Base-by-base conservation (phyloP, 2,888 invertebrate genomes). In the Laothoe populi region DNA sequence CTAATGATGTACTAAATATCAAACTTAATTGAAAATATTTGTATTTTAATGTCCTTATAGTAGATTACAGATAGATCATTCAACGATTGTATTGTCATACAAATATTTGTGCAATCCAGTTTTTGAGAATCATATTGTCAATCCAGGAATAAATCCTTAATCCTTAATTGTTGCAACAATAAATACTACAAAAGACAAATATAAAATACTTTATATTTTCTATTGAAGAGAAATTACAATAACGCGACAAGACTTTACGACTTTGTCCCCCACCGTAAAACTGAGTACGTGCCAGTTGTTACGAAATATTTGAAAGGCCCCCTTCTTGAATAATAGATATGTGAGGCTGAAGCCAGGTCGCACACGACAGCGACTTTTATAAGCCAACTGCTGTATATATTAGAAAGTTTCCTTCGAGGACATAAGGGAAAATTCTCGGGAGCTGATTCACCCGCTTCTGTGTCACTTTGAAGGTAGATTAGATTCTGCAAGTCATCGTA, bases 261-360 rank as follows among this genome's bases (percentile, higher is more conserved):
- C 31, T 35, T 53, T 35, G 53, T 53, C 49, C 49, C 49, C 49
- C 49, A 10, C 10, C 26, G 16, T 49, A 49, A 49, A 49, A 49
- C 31, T 26, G 49, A 31, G 35, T 53, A 53, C 53, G 53, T 53
- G 53, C 31, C 53, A 31, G 35, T 53, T 53, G 53, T 53, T 53
- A 35, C 53, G 53, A 53, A 53, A 53, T 53, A 53, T 53, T 53
- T 53, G 53, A 53, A 49, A 53, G 53, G 53, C 13, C 13, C 46
- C 49, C 31, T 53, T 35, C 53, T 53, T 53, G 53, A 53, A 53
- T 53, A 53, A 53, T 53, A 53, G 53, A 53, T 53, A 35, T 31
- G 53, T 53, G 26, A 53, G 53, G 19, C 53, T 53, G 31, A 35
- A 53, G 53, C 8, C 53, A 35, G 31, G 53, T 53, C 11, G 53